Percentiles rank a stretch among this genome's conserved stretches.
phyloP scores from a whole-genome alignment of 2,888 invertebrate genomes.

The Orthonychiurus folsomi region DNA sequence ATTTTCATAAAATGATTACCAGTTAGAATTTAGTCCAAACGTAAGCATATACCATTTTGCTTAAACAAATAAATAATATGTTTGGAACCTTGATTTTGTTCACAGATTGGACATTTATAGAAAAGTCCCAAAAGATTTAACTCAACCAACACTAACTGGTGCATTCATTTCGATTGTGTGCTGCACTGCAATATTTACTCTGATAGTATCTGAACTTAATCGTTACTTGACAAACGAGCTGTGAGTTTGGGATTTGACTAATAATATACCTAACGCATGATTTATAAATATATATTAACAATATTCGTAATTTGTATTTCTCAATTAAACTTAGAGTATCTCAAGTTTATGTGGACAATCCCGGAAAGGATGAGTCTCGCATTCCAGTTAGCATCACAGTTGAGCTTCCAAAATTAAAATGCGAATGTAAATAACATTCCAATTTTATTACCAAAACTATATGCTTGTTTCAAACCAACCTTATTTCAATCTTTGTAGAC shows the following conservation, averaged over 20 bases:
- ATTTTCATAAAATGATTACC: no score
- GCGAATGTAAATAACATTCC: conserved; percentile 50
- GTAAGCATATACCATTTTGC: no score
- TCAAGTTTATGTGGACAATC: conserved; percentile 51
- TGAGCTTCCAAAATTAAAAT: conserved; percentile 47
- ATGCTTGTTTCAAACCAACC: conserved; percentile 1
- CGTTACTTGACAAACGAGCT: conserved; percentile 47
- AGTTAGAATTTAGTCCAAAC: no score
- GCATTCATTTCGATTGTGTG: conserved; percentile 50
- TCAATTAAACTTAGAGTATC: conserved; percentile 44
- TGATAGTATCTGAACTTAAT: conserved; percentile 49
- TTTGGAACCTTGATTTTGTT: no score
- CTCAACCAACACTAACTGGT: conserved; percentile 52
- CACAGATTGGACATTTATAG: conserved; percentile 52
- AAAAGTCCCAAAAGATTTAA: conserved; percentile 50
- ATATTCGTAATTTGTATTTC: background rate
- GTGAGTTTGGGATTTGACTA: conserved; percentile 43
- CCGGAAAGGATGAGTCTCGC: conserved; percentile 45
- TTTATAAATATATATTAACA: background rate
- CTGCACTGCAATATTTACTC: conserved; percentile 46
- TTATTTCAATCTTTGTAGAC: no score
- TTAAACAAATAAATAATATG: no score
- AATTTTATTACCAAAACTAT: background rate
- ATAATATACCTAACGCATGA: background rate
- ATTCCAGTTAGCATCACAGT: conserved; percentile 51